Base-by-base conservation (phyloP, 2,113 vertebrate genomes). In the Etheostoma cragini region DNA sequence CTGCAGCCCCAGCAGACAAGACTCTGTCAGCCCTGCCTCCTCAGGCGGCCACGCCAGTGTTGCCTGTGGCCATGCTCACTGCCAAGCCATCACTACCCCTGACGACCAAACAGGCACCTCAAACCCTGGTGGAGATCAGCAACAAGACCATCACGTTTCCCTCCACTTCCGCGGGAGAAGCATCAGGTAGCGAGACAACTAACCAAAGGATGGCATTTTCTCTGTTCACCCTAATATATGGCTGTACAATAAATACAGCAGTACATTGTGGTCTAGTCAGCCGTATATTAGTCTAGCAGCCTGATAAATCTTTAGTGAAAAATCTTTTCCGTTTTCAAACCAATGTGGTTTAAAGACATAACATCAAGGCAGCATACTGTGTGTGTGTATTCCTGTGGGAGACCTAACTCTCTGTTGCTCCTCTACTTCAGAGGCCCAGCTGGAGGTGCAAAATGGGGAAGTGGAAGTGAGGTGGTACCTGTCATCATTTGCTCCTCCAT, bases 401-500 rank as follows among this genome's bases (percentile, higher is more conserved):
- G 54, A 71, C 67, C 76, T 14, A 61, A 26, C 4, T 80, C 35
- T 74, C 15, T 80, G 19, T 74, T 68, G 33, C 72, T 88, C 24
- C 6, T 85, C n/a, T 78, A 17, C 69, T 83, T 86, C 81, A 96
- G 95, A 95, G 83, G 95, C 92, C 78, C 93, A 85, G 66, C 86
- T 99, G 89, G 96, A 98, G 86, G 93, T 99, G 49, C 96, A 96
- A 87, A 99, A 99, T 78, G 89, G 91, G 35, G 95, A 96, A 47
- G 93, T 92, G 61, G 95, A 94, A 4, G 90, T 97, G 33, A 97
- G 95, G 80, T 99, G 98, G 98, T 93, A 95, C 88, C 92, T 99
- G 67, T 97, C 97, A 7, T 97, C 97, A 35, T 97, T 98, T 89
- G 96, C 97, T 64, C 97, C 98, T 64, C 95, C 98, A 0, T 99